Conservation (phyloP, 2,113 vertebrate genomes). For the Eleginops maclovinus region DNA sequence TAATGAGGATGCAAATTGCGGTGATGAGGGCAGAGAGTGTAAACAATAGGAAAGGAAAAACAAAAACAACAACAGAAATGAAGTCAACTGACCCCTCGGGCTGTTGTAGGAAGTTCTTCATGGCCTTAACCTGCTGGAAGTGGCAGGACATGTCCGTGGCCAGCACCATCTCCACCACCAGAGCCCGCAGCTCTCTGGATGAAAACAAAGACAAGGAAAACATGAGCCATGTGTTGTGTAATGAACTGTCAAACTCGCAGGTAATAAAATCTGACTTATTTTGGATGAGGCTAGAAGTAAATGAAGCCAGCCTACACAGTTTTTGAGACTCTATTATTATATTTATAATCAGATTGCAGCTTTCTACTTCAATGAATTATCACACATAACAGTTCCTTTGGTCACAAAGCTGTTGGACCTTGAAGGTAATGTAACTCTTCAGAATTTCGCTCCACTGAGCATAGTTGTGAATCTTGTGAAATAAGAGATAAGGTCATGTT, state of each 20-base stretch:
- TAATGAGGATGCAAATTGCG: conserved; percentile 53
- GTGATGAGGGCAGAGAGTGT: neutral
- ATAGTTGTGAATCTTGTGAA: conserved; percentile 11
- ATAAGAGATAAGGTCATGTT: conserved; percentile 2
- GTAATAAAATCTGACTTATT: conserved; percentile 26
- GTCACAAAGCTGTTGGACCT: conserved; percentile 37
- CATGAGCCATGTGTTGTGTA: conserved; percentile 19
- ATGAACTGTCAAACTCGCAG: conserved; percentile 23
- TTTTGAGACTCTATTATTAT: conserved; percentile 51
- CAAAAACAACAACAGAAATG: too few relatives aligned
- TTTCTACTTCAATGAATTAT: conserved; percentile 40
- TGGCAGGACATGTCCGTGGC: conserved; percentile 99
- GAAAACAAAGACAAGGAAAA: conserved; percentile 26
- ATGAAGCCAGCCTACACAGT: neutral
- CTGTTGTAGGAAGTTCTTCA: conserved; percentile 97
- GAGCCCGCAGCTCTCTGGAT: conserved; percentile 92
- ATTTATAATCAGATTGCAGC: conserved; percentile 48
- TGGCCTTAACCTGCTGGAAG: conserved; percentile 98
- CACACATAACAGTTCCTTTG: conserved; percentile 23
- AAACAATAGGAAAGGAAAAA: neutral
- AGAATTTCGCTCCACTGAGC: conserved; percentile 10
- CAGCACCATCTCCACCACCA: conserved; percentile 98
- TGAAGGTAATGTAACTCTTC: conserved; percentile 32
- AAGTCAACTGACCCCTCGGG: conserved; percentile 92
- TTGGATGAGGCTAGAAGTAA: conserved; percentile 27